Conservation (phyloP, 2,797 vertebrate genomes). For the Australoheros facetus region DNA sequence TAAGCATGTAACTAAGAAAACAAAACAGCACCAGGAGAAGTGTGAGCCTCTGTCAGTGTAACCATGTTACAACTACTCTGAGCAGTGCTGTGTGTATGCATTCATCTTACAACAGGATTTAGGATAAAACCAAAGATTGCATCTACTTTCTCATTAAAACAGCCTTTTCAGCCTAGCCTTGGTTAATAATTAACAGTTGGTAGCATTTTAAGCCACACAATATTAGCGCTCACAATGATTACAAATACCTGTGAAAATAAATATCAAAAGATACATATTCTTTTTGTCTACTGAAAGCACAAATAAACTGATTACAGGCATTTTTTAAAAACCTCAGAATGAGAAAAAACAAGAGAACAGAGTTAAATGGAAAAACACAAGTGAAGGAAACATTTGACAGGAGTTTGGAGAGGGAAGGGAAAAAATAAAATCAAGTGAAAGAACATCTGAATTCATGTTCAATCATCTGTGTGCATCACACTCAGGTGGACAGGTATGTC, state of each 20-base stretch:
- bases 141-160: slow-evolving; percentile 39
- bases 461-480: slow-evolving; percentile 26
- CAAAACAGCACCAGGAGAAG: slow-evolving; percentile 49
- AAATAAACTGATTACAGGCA: slow-evolving; percentile 62
- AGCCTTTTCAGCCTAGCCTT: slow-evolving; percentile 41
- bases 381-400: neutral
- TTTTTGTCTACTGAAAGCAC: slow-evolving; percentile 64
- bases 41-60: neutral
- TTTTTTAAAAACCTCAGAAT: slow-evolving; percentile 26
- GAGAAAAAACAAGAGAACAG: slow-evolving; percentile 18
- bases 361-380: slow-evolving; percentile 35
- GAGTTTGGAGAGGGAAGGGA: neutral
- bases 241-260: slow-evolving; percentile 74
- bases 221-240: slow-evolving; percentile 62
- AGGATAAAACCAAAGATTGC: slow-evolving; percentile 34
- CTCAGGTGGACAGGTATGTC: slow-evolving; percentile 15
- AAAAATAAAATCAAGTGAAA: slow-evolving; percentile 1
- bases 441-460: slow-evolving; percentile 18
- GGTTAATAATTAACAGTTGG: slow-evolving; percentile 60
- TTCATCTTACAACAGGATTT: slow-evolving; percentile 28
- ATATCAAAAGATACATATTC: slow-evolving; percentile 72
- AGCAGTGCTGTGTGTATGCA: neutral
- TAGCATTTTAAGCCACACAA: slow-evolving; percentile 62
- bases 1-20: slow-evolving; percentile 45
- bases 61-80: slow-evolving; percentile 10